Percentiles rank a stretch among this genome's conserved stretches.
Conservation (phyloP, 2,113 vertebrate species). For the Laticauda laticaudata region DNA sequence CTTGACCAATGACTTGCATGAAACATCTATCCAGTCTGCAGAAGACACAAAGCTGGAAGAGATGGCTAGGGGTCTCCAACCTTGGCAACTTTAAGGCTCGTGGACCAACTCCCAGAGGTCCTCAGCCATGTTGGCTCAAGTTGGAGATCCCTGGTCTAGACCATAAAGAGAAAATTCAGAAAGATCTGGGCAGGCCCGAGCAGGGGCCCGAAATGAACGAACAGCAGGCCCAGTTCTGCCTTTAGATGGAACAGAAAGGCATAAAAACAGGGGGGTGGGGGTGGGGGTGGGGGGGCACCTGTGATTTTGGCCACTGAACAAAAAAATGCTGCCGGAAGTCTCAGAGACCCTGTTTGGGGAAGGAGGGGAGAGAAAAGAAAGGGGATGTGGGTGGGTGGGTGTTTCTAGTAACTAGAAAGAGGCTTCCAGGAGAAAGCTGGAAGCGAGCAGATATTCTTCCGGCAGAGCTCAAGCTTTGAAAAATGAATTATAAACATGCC, state of each 20-base stretch:
- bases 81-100: no score
- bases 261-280: background rate
- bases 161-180: background rate
- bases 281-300: background rate
- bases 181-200: background rate
- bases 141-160: background rate
- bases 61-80: no score
- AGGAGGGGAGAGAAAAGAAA: background rate
- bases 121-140: no score
- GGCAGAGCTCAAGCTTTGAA: background rate
- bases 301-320: background rate
- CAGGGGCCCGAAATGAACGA: background rate
- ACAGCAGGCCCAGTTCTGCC: background rate
- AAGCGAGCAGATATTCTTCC: background rate
- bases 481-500: background rate
- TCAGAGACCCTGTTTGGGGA: background rate
- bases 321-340: background rate
- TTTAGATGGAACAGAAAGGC: background rate
- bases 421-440: background rate
- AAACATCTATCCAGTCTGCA: background rate
- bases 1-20: background rate
- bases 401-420: background rate
- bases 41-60: background rate
- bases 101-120: no score
- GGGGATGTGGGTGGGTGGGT: fast-evolving